These are phyloP conservation scores for Ophonus ardosiacus DNA, from an alignment of 2,888 invertebrate species.

Conservation along the genomic window DNA sequence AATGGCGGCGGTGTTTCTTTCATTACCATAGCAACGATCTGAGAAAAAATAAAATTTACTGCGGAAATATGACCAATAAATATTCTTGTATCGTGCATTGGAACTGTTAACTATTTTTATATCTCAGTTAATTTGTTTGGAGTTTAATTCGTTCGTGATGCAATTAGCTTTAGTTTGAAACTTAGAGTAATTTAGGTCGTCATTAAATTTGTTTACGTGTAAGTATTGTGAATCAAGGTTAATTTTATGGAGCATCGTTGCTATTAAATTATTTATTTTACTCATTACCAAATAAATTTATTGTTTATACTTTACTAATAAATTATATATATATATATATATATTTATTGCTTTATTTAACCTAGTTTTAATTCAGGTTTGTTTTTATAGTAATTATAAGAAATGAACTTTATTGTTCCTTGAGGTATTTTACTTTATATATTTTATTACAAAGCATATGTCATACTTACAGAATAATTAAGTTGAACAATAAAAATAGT, in stretches of 20 bases:
- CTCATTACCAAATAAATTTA: conserved; percentile 7
- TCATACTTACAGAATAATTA: too few species aligned
- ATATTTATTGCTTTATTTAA: conserved; percentile 4
- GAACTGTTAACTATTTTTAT: conserved; percentile 37
- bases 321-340: too few species aligned
- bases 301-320: background rate
- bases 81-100: background rate
- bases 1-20: conserved; percentile 8
- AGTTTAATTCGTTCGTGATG: conserved; percentile 17
- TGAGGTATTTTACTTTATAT: background rate
- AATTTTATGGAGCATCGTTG: background rate
- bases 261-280: conserved; percentile 8
- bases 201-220: conserved; percentile 14
- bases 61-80: conserved; percentile 9
- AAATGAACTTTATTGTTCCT: background rate
- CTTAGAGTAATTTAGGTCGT: conserved; percentile 14
- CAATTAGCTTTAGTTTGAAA: conserved; percentile 28
- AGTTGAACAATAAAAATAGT: too few species aligned
- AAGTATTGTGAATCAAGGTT: conserved; percentile 7
- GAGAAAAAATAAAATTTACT: conserved; percentile 34
- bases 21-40: conserved; percentile 35
- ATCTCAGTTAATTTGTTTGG: conserved; percentile 20
- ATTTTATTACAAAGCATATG: background rate
- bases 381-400: background rate
- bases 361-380: background rate